Conservation (phyloP, 2,888 invertebrate genomes). For the Saturnia pavonia region DNA sequence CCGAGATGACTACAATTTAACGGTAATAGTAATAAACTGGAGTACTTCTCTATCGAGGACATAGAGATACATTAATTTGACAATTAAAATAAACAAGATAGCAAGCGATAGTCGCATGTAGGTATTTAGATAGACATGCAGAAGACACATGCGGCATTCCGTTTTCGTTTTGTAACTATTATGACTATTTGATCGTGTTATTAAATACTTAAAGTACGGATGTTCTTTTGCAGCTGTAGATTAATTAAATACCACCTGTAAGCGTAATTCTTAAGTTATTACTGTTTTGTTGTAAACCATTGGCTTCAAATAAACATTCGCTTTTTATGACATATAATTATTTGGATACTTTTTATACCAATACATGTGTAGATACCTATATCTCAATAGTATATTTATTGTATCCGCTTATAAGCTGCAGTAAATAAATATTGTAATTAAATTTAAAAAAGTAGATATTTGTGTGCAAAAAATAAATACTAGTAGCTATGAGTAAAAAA, state of each 20-base stretch:
- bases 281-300: constrained; percentile 36
- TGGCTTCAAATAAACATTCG: not conserved
- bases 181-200: constrained; percentile 48
- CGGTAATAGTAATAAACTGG: not conserved
- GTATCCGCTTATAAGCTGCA: not conserved
- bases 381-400: not conserved
- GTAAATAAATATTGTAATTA: not conserved
- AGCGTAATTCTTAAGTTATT: constrained; percentile 43
- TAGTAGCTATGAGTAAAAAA: no score
- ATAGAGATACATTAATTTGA: not conserved
- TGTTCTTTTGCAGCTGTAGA: constrained; percentile 67
- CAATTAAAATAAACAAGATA: constrained; percentile 15
- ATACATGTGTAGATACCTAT: not conserved
- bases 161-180: constrained; percentile 22
- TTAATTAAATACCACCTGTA: constrained; percentile 69
- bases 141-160: constrained; percentile 18
- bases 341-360: not conserved
- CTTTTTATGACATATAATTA: constrained; percentile 8
- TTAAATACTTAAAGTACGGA: constrained; percentile 53
- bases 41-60: constrained; percentile 1
- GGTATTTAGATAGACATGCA: constrained; percentile 10
- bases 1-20: not conserved
- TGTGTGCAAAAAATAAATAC: not conserved
- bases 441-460: not conserved
- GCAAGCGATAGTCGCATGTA: not conserved